phyloP scores from a whole-genome alignment of 2,888 invertebrate genomes.

The Nomada flava region DNA sequence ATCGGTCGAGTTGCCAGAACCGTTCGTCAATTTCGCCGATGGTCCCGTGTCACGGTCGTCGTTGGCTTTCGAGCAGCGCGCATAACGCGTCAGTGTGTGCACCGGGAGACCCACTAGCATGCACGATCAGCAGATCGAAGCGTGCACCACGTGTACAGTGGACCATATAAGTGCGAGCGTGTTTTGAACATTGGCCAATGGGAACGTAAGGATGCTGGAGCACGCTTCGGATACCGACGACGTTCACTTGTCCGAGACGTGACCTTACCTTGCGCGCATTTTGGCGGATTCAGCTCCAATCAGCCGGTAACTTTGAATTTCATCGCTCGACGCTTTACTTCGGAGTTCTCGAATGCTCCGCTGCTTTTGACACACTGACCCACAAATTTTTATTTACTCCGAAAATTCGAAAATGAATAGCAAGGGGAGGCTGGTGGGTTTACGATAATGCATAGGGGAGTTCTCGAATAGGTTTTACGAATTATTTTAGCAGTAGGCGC shows the following conservation, averaged over 20 bases:
- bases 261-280: constrained; percentile 61
- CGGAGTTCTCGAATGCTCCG: neutral
- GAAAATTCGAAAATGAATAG: too few species aligned
- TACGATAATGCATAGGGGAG: too few species aligned
- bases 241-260: constrained; percentile 55
- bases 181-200: constrained; percentile 71
- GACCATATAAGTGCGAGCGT: constrained; percentile 72
- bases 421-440: too few species aligned
- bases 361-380: neutral
- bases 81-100: constrained; percentile 45
- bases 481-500: too few species aligned
- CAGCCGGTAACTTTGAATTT: constrained; percentile 66
- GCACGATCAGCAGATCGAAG: constrained; percentile 45
- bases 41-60: neutral
- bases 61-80: constrained; percentile 29
- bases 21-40: neutral
- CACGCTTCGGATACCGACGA: constrained; percentile 64
- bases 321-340: neutral
- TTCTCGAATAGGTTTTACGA: too few species aligned
- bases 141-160: constrained; percentile 75
- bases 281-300: constrained; percentile 47
- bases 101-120: constrained; percentile 21
- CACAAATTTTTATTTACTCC: too few species aligned
- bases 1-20: constrained; percentile 15
- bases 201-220: constrained; percentile 72